Percentiles rank a stretch among this genome's conserved stretches.
Conservation (phyloP, 1,140 invertebrate species). For the Hylyphantes graminicola region DNA sequence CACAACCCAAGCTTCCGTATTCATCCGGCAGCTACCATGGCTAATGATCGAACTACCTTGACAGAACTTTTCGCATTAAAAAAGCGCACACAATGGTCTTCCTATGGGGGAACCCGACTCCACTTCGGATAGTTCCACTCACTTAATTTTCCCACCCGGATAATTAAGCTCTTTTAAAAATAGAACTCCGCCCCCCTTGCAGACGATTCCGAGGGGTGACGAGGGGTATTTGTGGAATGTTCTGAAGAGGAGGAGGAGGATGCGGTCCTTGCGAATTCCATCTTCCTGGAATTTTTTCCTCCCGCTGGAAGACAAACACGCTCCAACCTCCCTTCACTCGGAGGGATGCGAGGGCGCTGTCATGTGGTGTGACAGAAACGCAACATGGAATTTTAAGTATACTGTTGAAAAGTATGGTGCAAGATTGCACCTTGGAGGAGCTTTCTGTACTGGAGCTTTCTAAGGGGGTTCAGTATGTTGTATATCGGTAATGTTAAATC, state of each 20-base stretch:
- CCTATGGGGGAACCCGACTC: not conserved
- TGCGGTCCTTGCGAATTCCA: not conserved
- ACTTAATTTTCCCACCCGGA: conserved; percentile 19
- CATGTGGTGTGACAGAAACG: no score
- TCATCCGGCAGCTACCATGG: no score
- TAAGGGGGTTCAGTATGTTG: no score
- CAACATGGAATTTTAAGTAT: no score
- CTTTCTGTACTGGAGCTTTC: no score
- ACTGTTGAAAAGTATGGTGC: no score
- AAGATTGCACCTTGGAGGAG: no score
- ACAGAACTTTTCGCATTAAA: no score
- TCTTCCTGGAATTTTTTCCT: conserved; percentile 1
- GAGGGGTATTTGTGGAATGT: conserved; percentile 24
- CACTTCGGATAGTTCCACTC: conserved; percentile 32
- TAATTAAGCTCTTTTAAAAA: conserved; percentile 32
- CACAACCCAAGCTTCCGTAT: no score
- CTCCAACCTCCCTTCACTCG: not conserved
- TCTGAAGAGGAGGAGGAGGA: conserved; percentile 9
- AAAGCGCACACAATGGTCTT: no score
- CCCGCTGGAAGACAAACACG: not conserved
- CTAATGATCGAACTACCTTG: no score
- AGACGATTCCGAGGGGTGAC: not conserved
- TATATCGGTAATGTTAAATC: no score
- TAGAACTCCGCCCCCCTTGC: conserved; percentile 15
- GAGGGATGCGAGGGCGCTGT: not conserved